Conservation (phyloP, 37 sponge, comb jelly and placozoan species). For the Bolinopsis microptera region DNA sequence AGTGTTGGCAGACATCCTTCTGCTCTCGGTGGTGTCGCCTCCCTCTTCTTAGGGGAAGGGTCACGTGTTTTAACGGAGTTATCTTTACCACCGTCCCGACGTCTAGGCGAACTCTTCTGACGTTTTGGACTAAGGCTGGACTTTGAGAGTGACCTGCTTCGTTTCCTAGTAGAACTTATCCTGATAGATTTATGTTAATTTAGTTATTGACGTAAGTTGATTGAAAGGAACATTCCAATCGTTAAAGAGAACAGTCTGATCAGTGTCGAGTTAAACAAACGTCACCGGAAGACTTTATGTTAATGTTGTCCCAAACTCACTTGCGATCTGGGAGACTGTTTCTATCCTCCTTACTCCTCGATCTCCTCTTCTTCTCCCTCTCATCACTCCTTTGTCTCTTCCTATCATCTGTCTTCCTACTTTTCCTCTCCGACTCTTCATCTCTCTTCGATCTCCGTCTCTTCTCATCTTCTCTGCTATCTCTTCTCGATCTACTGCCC, state of each 20-base stretch:
- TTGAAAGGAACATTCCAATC: no score
- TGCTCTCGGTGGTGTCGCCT: background rate
- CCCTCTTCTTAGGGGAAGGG: background rate
- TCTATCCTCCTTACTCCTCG: background rate
- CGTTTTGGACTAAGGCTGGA: slow-evolving; percentile 34
- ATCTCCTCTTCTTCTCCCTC: background rate
- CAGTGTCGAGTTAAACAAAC: no score
- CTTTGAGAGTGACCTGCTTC: background rate
- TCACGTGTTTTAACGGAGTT: background rate
- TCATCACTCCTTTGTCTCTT: background rate
- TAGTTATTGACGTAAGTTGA: no score
- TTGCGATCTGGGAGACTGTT: background rate
- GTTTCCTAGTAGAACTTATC: background rate
- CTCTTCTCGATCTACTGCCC: background rate
- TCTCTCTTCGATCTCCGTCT: slow-evolving; percentile 13
- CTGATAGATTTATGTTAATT: no score
- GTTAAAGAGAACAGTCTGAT: no score
- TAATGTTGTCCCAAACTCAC: no score
- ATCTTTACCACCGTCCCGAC: background rate
- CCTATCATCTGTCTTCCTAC: background rate
- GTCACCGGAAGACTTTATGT: no score
- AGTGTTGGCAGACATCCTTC: background rate
- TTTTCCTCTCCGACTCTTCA: background rate
- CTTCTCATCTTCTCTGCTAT: background rate
- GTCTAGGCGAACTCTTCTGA: background rate